Evolutionary conservation across 2,888 invertebrate species (phyloP).

Genomic region (Chirona hameri): DNA sequence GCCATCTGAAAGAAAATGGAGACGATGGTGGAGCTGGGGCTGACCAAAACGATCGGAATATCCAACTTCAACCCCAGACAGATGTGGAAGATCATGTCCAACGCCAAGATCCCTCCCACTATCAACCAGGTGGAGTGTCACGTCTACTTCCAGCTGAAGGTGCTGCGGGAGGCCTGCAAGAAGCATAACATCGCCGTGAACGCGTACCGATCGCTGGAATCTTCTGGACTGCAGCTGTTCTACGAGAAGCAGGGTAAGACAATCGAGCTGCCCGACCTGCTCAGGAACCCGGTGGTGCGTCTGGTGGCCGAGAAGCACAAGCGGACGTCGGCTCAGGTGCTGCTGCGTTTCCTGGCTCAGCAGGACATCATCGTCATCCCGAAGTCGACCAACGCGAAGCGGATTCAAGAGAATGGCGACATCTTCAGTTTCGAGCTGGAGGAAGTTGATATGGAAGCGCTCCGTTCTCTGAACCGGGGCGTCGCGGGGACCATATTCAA

Average conservation of each 20-base stretch:
- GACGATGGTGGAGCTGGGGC: slow-evolving; percentile 62
- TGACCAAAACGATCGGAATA: slow-evolving; percentile 75
- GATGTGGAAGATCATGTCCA: slow-evolving; percentile 62
- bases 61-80: slow-evolving; percentile 73
- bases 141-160: slow-evolving; percentile 68
- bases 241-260: neutral
- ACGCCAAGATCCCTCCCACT: slow-evolving; percentile 59
- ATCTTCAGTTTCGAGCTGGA: too few species aligned
- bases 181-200: slow-evolving; percentile 56
- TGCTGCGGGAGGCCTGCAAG: slow-evolving; percentile 58
- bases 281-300: slow-evolving; percentile 59
- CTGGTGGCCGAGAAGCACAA: slow-evolving; percentile 51
- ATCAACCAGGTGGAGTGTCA: slow-evolving; percentile 67
- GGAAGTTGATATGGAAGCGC: too few species aligned
- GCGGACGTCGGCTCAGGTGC: slow-evolving; percentile 41
- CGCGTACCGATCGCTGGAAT: slow-evolving; percentile 50
- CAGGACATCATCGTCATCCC: slow-evolving; percentile 46
- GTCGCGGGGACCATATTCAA: too few species aligned
- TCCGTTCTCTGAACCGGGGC: too few species aligned
- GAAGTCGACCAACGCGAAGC: slow-evolving; percentile 42
- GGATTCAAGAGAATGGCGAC: too few species aligned
- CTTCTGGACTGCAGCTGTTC: slow-evolving; percentile 44
- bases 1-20: slow-evolving; percentile 69
- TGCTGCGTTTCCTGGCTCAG: slow-evolving; percentile 46
- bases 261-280: slow-evolving; percentile 48